These are phyloP conservation scores for Minunthozetes semirufus DNA, from an alignment of 2,888 invertebrate species.

Conservation along the genomic window DNA sequence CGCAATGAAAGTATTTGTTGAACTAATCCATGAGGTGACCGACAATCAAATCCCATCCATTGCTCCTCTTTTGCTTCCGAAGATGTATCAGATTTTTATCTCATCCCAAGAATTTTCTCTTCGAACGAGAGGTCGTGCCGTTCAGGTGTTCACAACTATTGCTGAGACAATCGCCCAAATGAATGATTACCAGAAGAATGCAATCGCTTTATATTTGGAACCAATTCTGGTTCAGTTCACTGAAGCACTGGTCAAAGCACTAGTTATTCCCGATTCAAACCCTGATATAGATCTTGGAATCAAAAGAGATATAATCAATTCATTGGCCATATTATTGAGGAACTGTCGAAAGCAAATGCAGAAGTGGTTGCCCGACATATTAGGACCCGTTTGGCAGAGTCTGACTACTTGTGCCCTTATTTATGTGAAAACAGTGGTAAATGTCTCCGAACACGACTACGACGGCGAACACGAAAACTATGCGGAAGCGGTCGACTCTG, in stretches of 20 bases:
- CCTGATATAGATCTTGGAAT: constrained; percentile 56
- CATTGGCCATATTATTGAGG: constrained; percentile 58
- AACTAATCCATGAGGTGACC: constrained; percentile 61
- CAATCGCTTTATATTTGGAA: constrained; percentile 57
- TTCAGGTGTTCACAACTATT: constrained; percentile 61
- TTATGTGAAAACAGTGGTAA: constrained; percentile 60
- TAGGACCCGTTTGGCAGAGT: constrained; percentile 62
- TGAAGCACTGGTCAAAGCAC: constrained; percentile 53
- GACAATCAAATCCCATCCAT: constrained; percentile 60
- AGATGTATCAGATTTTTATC: constrained; percentile 61
- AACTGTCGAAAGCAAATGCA: constrained; percentile 58
- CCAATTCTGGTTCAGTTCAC: constrained; percentile 63
- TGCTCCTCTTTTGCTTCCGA: constrained; percentile 61
- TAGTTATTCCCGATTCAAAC: constrained; percentile 48
- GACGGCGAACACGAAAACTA: constrained; percentile 52
- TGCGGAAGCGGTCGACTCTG: constrained; percentile 58
- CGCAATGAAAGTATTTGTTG: constrained; percentile 60
- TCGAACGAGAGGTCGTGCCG: constrained; percentile 59
- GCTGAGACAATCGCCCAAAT: constrained; percentile 55
- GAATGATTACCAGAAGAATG: constrained; percentile 54
- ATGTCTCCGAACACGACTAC: constrained; percentile 44
- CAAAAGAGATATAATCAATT: constrained; percentile 59
- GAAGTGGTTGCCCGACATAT: constrained; percentile 57
- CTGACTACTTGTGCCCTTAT: constrained; percentile 61
- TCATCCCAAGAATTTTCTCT: constrained; percentile 43